Percentiles rank a stretch among this genome's conserved stretches.
phyloP scores from a whole-genome alignment of 2,113 vertebrate genomes.

The Sialia sialis region DNA sequence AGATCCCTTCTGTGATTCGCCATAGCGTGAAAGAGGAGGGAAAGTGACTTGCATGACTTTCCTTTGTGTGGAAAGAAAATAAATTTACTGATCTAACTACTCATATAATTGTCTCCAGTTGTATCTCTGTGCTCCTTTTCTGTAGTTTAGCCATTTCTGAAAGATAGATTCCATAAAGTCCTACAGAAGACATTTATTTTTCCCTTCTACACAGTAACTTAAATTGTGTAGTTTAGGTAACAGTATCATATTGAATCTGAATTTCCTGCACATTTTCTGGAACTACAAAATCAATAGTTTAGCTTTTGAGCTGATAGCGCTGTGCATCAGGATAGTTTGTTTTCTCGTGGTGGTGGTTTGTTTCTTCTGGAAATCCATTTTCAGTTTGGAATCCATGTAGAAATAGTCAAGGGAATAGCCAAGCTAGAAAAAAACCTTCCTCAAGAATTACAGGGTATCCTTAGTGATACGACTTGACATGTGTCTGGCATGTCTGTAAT shows the following conservation, averaged over 20 bases:
- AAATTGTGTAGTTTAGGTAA: neutral
- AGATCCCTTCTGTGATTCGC: neutral
- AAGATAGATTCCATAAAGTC: neutral
- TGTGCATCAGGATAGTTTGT: neutral
- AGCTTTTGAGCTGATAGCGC: neutral
- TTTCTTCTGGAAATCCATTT: slow-evolving; percentile 32
- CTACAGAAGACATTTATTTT: neutral
- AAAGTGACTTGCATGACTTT: neutral
- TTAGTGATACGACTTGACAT: neutral
- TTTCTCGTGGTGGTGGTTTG: neutral
- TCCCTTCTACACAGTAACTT: neutral
- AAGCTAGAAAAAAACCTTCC: slow-evolving; percentile 5
- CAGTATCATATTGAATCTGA: neutral
- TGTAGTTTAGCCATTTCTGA: neutral
- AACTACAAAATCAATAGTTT: neutral
- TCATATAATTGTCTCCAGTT: neutral
- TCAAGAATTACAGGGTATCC: neutral
- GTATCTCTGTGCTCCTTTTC: neutral
- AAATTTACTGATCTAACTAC: neutral
- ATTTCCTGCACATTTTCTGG: neutral
- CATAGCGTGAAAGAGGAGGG: neutral
- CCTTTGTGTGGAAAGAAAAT: neutral
- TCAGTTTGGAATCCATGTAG: neutral
- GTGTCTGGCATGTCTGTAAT: slow-evolving; percentile 14
- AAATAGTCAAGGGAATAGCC: neutral